These are phyloP conservation scores for Epizoanthus rinbou DNA, from an alignment of 92 coral and sea anemone species.

Conservation along the genomic window DNA sequence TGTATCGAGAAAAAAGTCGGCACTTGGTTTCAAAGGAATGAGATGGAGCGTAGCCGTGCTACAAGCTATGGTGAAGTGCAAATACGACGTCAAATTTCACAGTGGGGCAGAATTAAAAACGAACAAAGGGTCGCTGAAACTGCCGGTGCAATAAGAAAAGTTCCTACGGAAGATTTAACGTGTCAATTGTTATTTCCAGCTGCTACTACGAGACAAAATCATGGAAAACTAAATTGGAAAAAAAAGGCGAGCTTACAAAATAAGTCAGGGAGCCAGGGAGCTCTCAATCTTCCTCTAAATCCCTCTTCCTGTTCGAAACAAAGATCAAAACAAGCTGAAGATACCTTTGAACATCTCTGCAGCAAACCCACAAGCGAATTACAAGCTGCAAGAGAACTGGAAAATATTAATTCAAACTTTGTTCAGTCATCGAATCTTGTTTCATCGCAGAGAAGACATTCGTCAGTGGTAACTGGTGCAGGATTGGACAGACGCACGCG, in stretches of 20 bases:
- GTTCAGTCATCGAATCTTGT: too few species aligned
- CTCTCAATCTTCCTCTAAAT: too few species aligned
- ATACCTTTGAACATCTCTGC: too few species aligned
- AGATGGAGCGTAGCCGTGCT: neutral
- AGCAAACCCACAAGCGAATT: too few species aligned
- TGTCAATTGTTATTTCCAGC: too few species aligned
- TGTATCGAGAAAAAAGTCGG: neutral
- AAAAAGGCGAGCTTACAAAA: too few species aligned
- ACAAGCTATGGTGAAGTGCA: neutral
- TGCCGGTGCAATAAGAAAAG: neutral
- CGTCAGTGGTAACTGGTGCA: neutral
- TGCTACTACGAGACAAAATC: neutral
- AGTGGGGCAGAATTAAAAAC: neutral
- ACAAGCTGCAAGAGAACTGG: too few species aligned
- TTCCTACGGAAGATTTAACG: neutral
- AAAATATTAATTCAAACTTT: too few species aligned
- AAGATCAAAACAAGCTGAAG: too few species aligned
- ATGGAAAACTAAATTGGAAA: neutral
- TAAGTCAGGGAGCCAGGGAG: too few species aligned
- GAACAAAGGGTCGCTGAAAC: neutral
- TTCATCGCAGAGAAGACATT: neutral
- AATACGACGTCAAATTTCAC: slow-evolving; percentile 1
- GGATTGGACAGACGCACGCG: neutral
- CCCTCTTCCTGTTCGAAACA: too few species aligned
- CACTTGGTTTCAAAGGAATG: slow-evolving; percentile 25